A percentile compares a stretch with the other conserved stretches of the same genome.
Conservation (phyloP, 2,888 invertebrate species). For the Adelphocoris suturalis region DNA sequence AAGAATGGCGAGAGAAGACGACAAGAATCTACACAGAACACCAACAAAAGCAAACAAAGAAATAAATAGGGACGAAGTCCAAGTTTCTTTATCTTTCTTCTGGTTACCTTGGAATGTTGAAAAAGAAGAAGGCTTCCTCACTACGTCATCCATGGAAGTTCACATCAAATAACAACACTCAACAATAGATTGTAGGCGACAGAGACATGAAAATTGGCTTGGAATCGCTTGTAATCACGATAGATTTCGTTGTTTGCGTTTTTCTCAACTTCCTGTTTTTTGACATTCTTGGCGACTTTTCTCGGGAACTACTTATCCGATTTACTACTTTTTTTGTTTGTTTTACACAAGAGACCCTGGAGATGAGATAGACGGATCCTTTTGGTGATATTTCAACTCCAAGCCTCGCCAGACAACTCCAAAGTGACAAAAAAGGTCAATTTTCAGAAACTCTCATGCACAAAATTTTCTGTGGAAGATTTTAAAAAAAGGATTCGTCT, state of each 20-base stretch:
- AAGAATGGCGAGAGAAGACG: neutral
- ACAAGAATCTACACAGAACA: neutral
- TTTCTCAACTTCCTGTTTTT: conserved; percentile 21
- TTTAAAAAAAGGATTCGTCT: conserved; percentile 2
- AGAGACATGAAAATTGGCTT: too few relatives aligned
- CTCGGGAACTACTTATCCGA: conserved; percentile 18
- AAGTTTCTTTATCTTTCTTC: neutral
- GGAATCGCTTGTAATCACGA: conserved; percentile 13
- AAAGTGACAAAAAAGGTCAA: conserved; percentile 19
- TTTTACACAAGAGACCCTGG: conserved; percentile 14
- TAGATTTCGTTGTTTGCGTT: conserved; percentile 17
- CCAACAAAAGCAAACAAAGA: conserved; percentile 7
- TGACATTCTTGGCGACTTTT: conserved; percentile 26
- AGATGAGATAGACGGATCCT: conserved; percentile 30
- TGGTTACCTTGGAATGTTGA: conserved; percentile 26
- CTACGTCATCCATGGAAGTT: conserved; percentile 23
- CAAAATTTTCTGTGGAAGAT: conserved; percentile 26
- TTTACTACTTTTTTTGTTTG: neutral
- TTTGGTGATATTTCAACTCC: conserved; percentile 3
- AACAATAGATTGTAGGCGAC: conserved; percentile 20
- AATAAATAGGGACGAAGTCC: neutral
- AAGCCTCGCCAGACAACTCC: conserved; percentile 26
- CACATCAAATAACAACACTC: neutral
- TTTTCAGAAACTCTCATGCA: conserved; percentile 22
- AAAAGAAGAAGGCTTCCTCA: conserved; percentile 6